Conservation (phyloP, 1,140 invertebrate genomes). For the Marisa cornuarietis region DNA sequence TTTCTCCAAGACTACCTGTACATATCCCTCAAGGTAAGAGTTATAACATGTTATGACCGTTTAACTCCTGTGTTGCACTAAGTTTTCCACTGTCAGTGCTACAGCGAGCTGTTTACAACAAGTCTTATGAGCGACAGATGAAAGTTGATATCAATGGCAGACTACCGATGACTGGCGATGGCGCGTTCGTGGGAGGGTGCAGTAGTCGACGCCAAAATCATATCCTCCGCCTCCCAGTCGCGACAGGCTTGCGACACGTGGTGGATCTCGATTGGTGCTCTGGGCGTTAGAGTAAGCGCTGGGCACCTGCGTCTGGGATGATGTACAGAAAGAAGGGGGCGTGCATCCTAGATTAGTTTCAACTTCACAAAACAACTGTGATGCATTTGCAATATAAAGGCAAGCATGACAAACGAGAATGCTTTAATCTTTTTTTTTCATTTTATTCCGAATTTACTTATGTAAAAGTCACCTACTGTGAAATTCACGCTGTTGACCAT, state of each 20-base stretch:
- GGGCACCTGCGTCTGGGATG: slow-evolving; percentile 11
- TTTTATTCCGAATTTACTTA: neutral
- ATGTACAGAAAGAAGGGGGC: neutral
- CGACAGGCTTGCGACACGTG: slow-evolving; percentile 44
- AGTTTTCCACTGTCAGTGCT: too few relatives aligned
- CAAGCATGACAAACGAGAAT: neutral
- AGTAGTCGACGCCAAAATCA: slow-evolving; percentile 48
- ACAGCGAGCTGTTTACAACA: too few relatives aligned
- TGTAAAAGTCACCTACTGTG: too few relatives aligned
- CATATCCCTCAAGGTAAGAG: too few relatives aligned
- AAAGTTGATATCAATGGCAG: too few relatives aligned
- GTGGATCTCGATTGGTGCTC: slow-evolving; percentile 33
- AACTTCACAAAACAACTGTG: neutral
- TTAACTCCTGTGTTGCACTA: too few relatives aligned
- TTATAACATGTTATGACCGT: too few relatives aligned
- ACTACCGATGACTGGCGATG: slow-evolving; percentile 18
- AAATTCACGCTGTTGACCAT: too few relatives aligned
- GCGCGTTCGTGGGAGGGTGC: slow-evolving; percentile 10
- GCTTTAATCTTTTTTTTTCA: neutral
- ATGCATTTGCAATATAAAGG: neutral
- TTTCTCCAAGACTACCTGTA: too few relatives aligned
- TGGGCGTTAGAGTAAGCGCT: slow-evolving; percentile 2
- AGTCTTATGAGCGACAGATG: too few relatives aligned
- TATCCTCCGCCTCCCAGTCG: slow-evolving; percentile 48
- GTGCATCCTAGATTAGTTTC: neutral